Conservation (phyloP, 2,888 invertebrate species). For the Conops quadrifasciatus region DNA sequence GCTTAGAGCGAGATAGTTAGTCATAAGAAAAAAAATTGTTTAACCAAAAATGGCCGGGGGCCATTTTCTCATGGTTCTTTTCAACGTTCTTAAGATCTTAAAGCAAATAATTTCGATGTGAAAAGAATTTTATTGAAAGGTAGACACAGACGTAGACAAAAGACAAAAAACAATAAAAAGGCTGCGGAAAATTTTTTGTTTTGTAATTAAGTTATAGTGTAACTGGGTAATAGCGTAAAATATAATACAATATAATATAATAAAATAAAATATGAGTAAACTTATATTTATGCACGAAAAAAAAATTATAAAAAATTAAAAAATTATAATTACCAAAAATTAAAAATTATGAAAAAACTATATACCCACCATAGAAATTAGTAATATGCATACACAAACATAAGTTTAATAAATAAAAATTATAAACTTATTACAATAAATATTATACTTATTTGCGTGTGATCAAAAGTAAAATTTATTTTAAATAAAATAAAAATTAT, state of each 20-base stretch:
- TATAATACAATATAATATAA: not conserved
- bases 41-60: constrained; percentile 45
- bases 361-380: no score
- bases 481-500: no score
- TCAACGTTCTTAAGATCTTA: constrained; percentile 34
- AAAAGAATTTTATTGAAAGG: constrained; percentile 22
- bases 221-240: not conserved
- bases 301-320: no score
- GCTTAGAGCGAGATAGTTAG: not conserved
- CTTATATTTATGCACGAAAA: no score
- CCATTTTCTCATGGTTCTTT: constrained; percentile 52
- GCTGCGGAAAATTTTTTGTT: not conserved
- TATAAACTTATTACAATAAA: no score
- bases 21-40: constrained; percentile 19
- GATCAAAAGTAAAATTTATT: no score
- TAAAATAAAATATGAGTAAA: no score
- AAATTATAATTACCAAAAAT: no score
- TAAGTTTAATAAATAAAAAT: no score
- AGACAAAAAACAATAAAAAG: not conserved
- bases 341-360: no score
- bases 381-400: no score
- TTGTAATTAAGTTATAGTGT: not conserved
- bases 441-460: no score
- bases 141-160: not conserved
- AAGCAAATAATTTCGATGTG: constrained; percentile 37